Evolutionary conservation across 2,888 invertebrate species (phyloP).

Genomic region (Nysson spinosus): DNA sequence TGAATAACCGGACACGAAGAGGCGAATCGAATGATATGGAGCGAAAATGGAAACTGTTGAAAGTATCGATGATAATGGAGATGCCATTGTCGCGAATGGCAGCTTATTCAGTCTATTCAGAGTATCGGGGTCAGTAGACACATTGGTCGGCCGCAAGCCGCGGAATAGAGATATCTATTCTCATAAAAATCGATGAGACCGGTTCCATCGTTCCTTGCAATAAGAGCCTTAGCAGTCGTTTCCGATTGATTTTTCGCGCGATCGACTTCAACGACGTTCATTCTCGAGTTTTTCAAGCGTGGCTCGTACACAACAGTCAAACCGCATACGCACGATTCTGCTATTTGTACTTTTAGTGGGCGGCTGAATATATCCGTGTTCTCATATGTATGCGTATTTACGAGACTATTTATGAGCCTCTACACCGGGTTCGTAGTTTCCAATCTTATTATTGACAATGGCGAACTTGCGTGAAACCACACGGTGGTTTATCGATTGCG

Average conservation of each 20-base stretch:
- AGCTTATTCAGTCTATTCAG: slow-evolving; percentile 9
- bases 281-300: slow-evolving; percentile 11
- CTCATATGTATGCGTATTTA: not conserved
- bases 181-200: slow-evolving; percentile 44
- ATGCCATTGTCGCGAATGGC: slow-evolving; percentile 8
- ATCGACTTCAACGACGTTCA: slow-evolving; percentile 2
- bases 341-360: slow-evolving; percentile 1
- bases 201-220: slow-evolving; percentile 25
- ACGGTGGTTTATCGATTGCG: slow-evolving; percentile 15
- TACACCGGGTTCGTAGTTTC: slow-evolving; percentile 38
- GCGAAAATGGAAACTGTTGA: slow-evolving; percentile 17
- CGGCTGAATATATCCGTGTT: not conserved
- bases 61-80: slow-evolving; percentile 27
- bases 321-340: not conserved
- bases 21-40: not conserved
- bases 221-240: slow-evolving; percentile 27
- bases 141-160: slow-evolving; percentile 27
- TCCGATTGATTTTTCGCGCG: slow-evolving; percentile 19
- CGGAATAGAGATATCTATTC: slow-evolving; percentile 23
- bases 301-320: not conserved
- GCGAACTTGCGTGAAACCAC: slow-evolving; percentile 7
- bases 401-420: slow-evolving; percentile 11
- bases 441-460: slow-evolving; percentile 34
- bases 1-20: slow-evolving; percentile 9
- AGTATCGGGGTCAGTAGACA: slow-evolving; percentile 49